A percentile compares a stretch with the other conserved stretches of the same genome.
phyloP scores from a whole-genome alignment of 37 sponge, comb jelly and placozoan species.

The Oopsacas minuta region DNA sequence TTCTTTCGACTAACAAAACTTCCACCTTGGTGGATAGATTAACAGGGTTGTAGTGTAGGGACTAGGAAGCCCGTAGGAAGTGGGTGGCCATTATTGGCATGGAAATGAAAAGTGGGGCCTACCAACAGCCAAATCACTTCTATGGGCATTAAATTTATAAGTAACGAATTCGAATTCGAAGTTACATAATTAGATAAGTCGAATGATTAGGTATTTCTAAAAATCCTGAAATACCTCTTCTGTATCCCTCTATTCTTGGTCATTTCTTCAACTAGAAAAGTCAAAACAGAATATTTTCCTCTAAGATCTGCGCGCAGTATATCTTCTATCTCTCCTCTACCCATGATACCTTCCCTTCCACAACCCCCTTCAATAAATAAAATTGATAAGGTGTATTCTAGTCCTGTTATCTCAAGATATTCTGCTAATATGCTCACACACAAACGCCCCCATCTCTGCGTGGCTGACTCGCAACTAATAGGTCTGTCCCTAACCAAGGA shows the following conservation, averaged over 20 bases:
- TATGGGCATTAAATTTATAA: too few relatives aligned
- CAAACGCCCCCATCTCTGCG: neutral
- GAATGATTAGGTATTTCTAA: too few relatives aligned
- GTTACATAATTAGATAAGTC: neutral
- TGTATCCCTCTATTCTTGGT: neutral
- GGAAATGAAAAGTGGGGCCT: too few relatives aligned
- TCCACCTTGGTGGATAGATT: too few relatives aligned
- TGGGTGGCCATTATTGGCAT: too few relatives aligned
- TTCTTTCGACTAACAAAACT: too few relatives aligned
- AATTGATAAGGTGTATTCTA: neutral
- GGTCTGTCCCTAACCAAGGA: neutral
- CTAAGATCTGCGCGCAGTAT: neutral
- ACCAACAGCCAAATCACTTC: too few relatives aligned
- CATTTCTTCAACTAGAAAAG: neutral
- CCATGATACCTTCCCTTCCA: neutral
- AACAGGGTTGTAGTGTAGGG: too few relatives aligned
- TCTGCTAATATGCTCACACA: neutral
- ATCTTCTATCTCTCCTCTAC: neutral
- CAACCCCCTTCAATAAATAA: neutral
- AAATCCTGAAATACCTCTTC: slow-evolving; percentile 2
- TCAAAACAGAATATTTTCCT: neutral
- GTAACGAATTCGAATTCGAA: neutral
- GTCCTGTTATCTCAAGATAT: neutral
- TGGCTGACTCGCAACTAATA: neutral
- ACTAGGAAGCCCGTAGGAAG: too few relatives aligned